Percentiles rank a stretch among this genome's conserved stretches.
Conservation (phyloP, 2,888 invertebrate genomes). For the Altica lythri region DNA sequence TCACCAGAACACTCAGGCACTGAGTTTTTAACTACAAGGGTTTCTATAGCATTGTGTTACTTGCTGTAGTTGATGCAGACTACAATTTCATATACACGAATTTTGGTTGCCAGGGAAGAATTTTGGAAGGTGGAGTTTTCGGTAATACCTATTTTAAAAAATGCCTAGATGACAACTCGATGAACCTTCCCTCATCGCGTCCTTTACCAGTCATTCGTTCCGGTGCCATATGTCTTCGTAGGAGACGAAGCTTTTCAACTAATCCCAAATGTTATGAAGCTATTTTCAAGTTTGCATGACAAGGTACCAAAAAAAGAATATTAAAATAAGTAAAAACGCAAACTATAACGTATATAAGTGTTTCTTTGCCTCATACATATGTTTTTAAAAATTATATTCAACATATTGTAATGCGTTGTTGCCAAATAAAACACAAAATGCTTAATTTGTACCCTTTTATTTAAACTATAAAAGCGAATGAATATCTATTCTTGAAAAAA, state of each 20-base stretch:
- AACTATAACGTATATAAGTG: too few species aligned
- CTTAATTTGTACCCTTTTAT: too few species aligned
- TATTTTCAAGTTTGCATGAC: not conserved
- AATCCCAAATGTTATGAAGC: not conserved
- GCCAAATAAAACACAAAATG: too few species aligned
- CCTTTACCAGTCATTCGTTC: not conserved
- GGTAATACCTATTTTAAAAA: not conserved
- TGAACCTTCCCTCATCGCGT: not conserved
- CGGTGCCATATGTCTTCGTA: not conserved
- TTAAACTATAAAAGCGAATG: too few species aligned
- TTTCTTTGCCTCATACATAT: too few species aligned
- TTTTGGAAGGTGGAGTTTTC: not conserved
- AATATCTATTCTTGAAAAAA: too few species aligned
- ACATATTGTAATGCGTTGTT: too few species aligned
- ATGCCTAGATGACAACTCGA: not conserved
- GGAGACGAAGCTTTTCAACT: not conserved
- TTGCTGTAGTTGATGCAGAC: constrained; percentile 10
- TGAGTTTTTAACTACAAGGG: too few species aligned
- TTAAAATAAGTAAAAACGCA: too few species aligned
- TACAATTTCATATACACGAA: constrained; percentile 5
- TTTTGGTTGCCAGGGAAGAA: not conserved
- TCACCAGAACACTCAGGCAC: not conserved
- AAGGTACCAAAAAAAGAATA: not conserved
- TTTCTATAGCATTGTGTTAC: constrained; percentile 1
- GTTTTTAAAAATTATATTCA: too few species aligned